Percentiles rank a stretch among this genome's conserved stretches.
phyloP scores from a whole-genome alignment of 1,140 invertebrate species.

The Lepidurus couesii region DNA sequence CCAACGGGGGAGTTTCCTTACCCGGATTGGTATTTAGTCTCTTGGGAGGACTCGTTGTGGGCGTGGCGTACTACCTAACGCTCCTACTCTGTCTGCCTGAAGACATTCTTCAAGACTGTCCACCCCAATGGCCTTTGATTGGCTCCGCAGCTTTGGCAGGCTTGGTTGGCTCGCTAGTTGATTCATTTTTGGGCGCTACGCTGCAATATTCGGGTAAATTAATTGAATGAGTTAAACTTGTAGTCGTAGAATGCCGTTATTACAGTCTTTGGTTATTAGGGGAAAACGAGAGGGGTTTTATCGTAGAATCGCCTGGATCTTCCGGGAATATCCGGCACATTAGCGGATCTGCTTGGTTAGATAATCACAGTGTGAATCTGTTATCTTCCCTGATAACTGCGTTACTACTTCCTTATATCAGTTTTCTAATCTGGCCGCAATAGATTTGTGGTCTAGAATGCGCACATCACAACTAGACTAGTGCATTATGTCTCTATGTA shows the following conservation, averaged over 20 bases:
- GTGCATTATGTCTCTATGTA: no score
- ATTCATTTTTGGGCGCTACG: slow-evolving; percentile 77
- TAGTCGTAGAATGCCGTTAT: slow-evolving; percentile 24
- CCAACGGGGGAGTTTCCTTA: slow-evolving; percentile 73
- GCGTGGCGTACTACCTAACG: slow-evolving; percentile 64
- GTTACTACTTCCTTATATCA: slow-evolving; percentile 63
- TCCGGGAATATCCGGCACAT: slow-evolving; percentile 64
- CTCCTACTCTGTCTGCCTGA: slow-evolving; percentile 59
- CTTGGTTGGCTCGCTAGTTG: slow-evolving; percentile 71
- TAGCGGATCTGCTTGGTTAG: slow-evolving; percentile 67
- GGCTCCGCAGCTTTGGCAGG: slow-evolving; percentile 63
- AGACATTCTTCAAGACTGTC: slow-evolving; percentile 53
- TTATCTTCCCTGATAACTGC: slow-evolving; percentile 70
- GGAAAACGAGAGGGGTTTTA: slow-evolving; percentile 56
- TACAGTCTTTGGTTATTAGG: slow-evolving; percentile 42
- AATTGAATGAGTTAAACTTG: background rate
- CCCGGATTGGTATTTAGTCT: slow-evolving; percentile 65
- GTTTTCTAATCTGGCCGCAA: slow-evolving; percentile 55
- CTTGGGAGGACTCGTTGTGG: slow-evolving; percentile 66
- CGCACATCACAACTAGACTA: no score
- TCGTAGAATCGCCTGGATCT: slow-evolving; percentile 65
- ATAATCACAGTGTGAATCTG: slow-evolving; percentile 87
- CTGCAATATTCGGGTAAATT: slow-evolving; percentile 74
- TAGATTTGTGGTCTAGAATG: background rate
- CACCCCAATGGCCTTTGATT: slow-evolving; percentile 76